Base-by-base conservation (phyloP, 2,888 invertebrate genomes). In the Caradrina kadenii region DNA sequence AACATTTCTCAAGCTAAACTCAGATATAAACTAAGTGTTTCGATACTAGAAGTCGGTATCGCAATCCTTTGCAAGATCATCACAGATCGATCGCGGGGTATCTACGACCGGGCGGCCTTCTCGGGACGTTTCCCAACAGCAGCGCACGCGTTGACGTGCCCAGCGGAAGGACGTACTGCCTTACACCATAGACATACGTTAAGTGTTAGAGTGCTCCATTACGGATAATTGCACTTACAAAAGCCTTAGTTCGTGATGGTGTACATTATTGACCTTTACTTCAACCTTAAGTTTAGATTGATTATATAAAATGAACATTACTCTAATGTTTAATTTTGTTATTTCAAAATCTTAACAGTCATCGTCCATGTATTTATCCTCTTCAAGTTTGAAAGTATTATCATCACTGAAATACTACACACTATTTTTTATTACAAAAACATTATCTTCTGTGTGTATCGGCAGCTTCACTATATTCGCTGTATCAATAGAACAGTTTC, bases 111-210 rank as follows among this genome's bases (percentile, higher is more conserved):
- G 85, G 61, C 83, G 83, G 75, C 83, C 83, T 85, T 83, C 82
- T 78, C 69, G 70, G 72, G 81, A 66, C 61, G 65, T 83, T 83
- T 80, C 83, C 63, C 80, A 83, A 83, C 64, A 56, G 53, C 67
- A 11, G 68, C 66, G 85, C 76, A 74, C 70, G 80, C 79, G 73
- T 56, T 73, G 79, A 75, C 81, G 74, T 83, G 76, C 80, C 63
- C 68, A 76, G 76, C 88, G 86, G 90, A 89, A 89, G 88, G 89
- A 88, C 89, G 79, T 80, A 82, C 83, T 68, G 62, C 65, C 64
- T 83, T 77, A 81, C 70, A 78, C 81, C 75, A 78, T 73, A 70
- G 50, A 31, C 56, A 67, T 59, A 59, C 26, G 21, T 52, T 19
- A 50, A 53, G 59, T 54, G 39, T 66, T 77, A 65, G 55, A 81